Evolutionary conservation across 2,113 vertebrate species (phyloP).

Genomic region (Plecotus auritus): DNA sequence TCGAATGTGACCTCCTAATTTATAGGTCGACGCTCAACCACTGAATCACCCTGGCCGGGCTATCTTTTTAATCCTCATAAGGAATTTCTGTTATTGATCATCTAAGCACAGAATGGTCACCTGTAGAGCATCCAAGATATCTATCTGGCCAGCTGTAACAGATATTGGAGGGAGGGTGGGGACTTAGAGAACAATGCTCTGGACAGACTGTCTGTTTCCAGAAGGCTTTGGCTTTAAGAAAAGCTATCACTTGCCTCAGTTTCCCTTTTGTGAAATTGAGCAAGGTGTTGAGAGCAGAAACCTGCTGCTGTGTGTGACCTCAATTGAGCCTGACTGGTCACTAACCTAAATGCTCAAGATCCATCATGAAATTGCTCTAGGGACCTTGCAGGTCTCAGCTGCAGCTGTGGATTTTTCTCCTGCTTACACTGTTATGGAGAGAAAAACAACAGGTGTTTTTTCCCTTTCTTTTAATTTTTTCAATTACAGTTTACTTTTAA

Average conservation of each 20-base stretch:
- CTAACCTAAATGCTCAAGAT: neutral
- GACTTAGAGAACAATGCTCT: neutral
- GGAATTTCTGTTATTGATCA: neutral
- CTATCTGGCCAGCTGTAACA: neutral
- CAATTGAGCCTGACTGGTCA: neutral
- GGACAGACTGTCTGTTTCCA: neutral
- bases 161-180: neutral
- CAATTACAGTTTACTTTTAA: neutral
- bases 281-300: neutral
- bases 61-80: neutral
- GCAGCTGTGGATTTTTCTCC: neutral
- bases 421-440: neutral
- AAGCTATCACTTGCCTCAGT: neutral
- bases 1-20: no score
- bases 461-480: neutral
- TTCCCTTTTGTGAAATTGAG: neutral
- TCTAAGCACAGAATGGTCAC: neutral
- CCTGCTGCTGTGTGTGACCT: neutral
- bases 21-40: no score
- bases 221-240: slow-evolving; percentile 11
- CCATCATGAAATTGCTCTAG: neutral
- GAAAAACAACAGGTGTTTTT: neutral
- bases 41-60: no score
- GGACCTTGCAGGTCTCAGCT: neutral
- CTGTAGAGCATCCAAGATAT: neutral